Percentiles rank a stretch among this genome's conserved stretches.
Conservation (phyloP, 2,888 invertebrate species). For the Parnassius orleans region DNA sequence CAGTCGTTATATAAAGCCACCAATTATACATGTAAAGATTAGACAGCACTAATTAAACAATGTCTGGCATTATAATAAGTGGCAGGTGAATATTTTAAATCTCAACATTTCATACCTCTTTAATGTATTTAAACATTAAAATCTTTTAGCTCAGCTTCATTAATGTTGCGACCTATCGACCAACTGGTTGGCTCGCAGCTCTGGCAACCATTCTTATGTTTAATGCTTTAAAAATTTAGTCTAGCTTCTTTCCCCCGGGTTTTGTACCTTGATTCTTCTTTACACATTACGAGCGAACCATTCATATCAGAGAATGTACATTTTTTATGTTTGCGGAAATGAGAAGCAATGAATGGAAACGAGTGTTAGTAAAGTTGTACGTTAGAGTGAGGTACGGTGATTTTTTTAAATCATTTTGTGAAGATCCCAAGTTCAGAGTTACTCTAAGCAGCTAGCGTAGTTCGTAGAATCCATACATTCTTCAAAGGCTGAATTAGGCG, state of each 20-base stretch:
- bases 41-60: slow-evolving; percentile 3
- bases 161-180: neutral
- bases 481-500: neutral
- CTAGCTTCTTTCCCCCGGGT: slow-evolving; percentile 23
- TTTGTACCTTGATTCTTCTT: slow-evolving; percentile 22
- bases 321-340: slow-evolving; percentile 22
- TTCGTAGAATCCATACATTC: neutral
- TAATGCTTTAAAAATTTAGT: slow-evolving; percentile 23
- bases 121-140: slow-evolving; percentile 13
- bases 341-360: slow-evolving; percentile 24
- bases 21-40: too few relatives aligned
- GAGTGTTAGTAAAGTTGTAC: slow-evolving; percentile 20
- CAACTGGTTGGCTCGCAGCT: slow-evolving; percentile 6
- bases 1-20: too few relatives aligned
- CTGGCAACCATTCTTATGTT: slow-evolving; percentile 4
- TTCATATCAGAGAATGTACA: slow-evolving; percentile 21
- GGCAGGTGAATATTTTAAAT: slow-evolving; percentile 23
- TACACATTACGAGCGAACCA: slow-evolving; percentile 26
- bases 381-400: slow-evolving; percentile 8
- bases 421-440: slow-evolving; percentile 24
- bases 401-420: slow-evolving; percentile 11
- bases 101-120: slow-evolving; percentile 17
- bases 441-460: slow-evolving; percentile 10
- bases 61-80: slow-evolving; percentile 14
- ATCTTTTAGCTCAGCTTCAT: slow-evolving; percentile 3